Base-by-base conservation (phyloP, 2,113 vertebrate genomes). In the Amphilophus citrinellus region DNA sequence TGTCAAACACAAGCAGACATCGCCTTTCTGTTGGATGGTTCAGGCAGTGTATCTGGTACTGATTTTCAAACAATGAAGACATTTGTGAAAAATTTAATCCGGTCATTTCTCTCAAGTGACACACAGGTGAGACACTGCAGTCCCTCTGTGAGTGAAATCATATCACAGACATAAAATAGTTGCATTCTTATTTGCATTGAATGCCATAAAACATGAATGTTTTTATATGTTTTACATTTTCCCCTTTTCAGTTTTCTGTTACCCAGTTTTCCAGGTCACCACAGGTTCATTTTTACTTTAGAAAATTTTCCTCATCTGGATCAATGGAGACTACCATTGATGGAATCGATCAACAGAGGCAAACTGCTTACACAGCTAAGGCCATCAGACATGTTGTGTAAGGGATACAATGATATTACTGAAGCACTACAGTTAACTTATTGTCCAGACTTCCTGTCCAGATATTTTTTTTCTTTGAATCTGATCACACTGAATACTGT, bases 51-150 rank as follows among this genome's bases (percentile, higher is more conserved):
- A 42, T 44, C n/a, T n/a, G 3, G 0, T 68, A 9, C 22, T 2
- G 63, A 47, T 47, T 68, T 68, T 68, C 63, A 68, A 68, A 68
- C 39, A 68, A 68, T 68, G 63, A 68, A 68, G 63, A 47, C 24
- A 14, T 68, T 68, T 68, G 39, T 68, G 39, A 68, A 24, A 68
- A 22, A 47, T 47, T 4, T 68, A 47, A 47, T 68, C 63, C 39
- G 44, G n/a, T 47, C 63, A 68, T 66, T 66, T 37, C 62, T 44
- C 15, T 24, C 62, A 44, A 66, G 1, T 66, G 37, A 66, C 42
- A 15, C 39, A 47, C 63, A 68, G 39, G 63, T 68, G 63, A 68
- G 63, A 14, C 9, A 15, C 14, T 68, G 22, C 17, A 47, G 24
- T 68, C 22, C 39, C 17, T 20, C 7, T 62, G 1, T 62, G 30